Evolutionary conservation across 2,888 invertebrate species (phyloP).

Genomic region (Halictus ligatus): DNA sequence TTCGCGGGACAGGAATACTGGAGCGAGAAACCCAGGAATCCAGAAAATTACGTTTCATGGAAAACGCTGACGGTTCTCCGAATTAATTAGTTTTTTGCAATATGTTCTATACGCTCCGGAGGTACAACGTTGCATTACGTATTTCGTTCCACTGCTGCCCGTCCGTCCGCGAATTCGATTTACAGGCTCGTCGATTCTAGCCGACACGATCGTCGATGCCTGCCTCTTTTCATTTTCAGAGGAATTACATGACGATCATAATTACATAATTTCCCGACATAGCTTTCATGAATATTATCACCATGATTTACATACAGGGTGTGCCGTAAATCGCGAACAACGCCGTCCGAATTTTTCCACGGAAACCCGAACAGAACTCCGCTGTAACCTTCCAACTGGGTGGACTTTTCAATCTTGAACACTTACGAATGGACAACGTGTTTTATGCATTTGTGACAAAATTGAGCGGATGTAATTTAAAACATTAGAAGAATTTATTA

Average conservation of each 20-base stretch:
- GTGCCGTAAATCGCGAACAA: background rate
- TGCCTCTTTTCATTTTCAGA: background rate
- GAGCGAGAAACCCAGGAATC: background rate
- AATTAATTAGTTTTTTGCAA: conserved; percentile 11
- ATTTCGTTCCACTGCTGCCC: background rate
- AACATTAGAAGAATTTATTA: too few relatives aligned
- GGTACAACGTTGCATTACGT: background rate
- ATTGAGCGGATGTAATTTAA: too few relatives aligned
- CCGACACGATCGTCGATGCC: background rate
- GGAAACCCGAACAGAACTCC: background rate
- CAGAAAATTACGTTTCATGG: conserved; percentile 40
- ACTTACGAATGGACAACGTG: too few relatives aligned
- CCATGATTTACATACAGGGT: background rate
- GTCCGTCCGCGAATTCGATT: background rate
- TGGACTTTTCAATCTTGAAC: too few relatives aligned
- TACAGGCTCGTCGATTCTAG: background rate
- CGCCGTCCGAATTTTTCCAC: background rate
- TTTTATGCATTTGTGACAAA: too few relatives aligned
- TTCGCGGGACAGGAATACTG: background rate
- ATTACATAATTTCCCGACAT: background rate
- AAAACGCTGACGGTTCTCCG: conserved; percentile 7
- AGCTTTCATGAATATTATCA: background rate
- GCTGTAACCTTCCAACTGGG: too few relatives aligned
- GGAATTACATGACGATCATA: background rate
- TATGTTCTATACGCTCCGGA: conserved; percentile 3